Evolutionary conservation across 2,888 invertebrate genomes (phyloP), one percentile per base, ranked within the genome.

Genomic region (Deilephila elpenor): DNA sequence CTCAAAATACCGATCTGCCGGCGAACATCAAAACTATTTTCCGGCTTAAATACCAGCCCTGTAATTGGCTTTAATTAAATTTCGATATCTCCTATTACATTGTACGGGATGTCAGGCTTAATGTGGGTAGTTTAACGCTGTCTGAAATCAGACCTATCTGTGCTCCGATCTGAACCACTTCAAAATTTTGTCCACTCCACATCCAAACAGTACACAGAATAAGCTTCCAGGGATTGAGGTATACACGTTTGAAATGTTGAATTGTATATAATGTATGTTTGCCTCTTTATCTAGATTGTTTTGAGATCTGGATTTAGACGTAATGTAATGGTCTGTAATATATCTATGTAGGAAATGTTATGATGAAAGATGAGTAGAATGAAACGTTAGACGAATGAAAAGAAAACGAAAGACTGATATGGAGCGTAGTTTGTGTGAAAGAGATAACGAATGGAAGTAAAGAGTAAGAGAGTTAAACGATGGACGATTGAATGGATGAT

Each of bases 131-230:
- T 37, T 56, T 25, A 59, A 56, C 64, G 32, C 44, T 44, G 44
- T 37, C 20, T 53, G 72, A 72, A 72, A 72, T 34, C 62, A 20
- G 72, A 56, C 61, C 62, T 72, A 72, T 74, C 74, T 29, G n/a
- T 37, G 37, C 34, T 37, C 61, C 61, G 72, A 74, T 74, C 72
- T 72, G 56, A 53, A 71, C 56, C 70, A 60, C 70, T 61, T 32
- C 29, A 32, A 61, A 44, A 67, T 56, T 56, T 34, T 64, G 34
- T 53, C 56, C 56, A 53, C 34, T 37, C 4, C 53, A n/a, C 56
- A 67, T 25, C 67, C 20, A 67, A 51, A 19, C 7, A 56, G 56
- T 5, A 56, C n/a, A n/a, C 6, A n/a, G 53, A 56, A 51, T 67
- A 51, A 44, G 67, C 51, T 14, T 5, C 17, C 5, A 7, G n/a